These are phyloP conservation scores for Aporrectodea caliginosa DNA, from an alignment of 1,140 invertebrate species.

Conservation along the genomic window DNA sequence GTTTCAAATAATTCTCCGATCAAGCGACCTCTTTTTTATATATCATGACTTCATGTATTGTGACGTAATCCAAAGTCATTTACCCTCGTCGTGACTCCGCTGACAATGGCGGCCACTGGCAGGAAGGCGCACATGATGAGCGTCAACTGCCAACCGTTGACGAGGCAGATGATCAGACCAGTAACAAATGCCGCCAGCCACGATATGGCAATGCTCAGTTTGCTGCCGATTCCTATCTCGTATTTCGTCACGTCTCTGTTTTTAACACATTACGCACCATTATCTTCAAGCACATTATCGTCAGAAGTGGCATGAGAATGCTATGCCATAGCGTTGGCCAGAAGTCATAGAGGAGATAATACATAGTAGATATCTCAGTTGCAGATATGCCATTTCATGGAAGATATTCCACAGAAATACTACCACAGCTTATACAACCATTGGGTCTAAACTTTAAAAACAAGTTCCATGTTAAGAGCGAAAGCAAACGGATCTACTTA, in stretches of 20 bases:
- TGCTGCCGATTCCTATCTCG: conserved; percentile 84
- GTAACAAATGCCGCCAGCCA: conserved; percentile 46
- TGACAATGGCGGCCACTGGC: conserved; percentile 42
- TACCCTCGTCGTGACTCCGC: conserved; percentile 6
- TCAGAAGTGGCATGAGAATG: too few species aligned
- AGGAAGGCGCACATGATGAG: conserved; percentile 50
- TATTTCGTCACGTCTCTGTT: conserved; percentile 79
- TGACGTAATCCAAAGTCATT: too few species aligned
- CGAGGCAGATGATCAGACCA: conserved; percentile 51
- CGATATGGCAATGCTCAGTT: conserved; percentile 71
- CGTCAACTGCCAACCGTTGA: conserved; percentile 54
- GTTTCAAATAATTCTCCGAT: too few species aligned
- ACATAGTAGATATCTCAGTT: not conserved
- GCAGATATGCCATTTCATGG: too few species aligned
- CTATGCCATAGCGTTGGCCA: not conserved
- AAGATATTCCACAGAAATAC: too few species aligned
- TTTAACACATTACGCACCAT: not conserved
- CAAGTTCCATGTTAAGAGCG: too few species aligned
- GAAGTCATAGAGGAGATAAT: not conserved
- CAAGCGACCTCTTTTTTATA: too few species aligned
- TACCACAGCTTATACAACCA: too few species aligned
- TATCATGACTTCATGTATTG: too few species aligned
- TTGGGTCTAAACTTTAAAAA: too few species aligned
- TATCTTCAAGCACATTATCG: too few species aligned
- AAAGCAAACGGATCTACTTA: too few species aligned